Percentiles rank a stretch among this genome's conserved stretches.
phyloP scores from a whole-genome alignment of 2,113 vertebrate genomes.

The Zootoca vivipara region DNA sequence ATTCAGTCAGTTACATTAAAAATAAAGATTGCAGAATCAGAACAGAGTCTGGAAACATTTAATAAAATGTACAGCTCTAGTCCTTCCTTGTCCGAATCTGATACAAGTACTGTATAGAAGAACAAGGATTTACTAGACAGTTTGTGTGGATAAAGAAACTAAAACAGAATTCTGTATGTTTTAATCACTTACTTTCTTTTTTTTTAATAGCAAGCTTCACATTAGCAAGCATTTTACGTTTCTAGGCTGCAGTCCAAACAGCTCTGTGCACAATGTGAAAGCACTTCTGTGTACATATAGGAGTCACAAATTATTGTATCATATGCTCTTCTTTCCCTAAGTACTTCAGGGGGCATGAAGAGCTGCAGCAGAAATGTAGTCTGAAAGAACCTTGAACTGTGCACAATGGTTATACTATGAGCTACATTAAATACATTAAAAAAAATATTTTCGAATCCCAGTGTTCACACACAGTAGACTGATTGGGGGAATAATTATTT shows the following conservation, averaged over 20 bases:
- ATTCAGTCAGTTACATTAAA: background rate
- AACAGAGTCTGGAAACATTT: background rate
- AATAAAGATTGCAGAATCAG: background rate
- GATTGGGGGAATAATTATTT: background rate
- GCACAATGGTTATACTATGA: background rate
- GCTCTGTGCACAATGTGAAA: background rate
- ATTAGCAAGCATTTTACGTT: conserved; percentile 53
- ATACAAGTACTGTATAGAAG: background rate
- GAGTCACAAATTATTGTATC: background rate
- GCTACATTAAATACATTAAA: background rate
- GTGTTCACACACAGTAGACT: background rate
- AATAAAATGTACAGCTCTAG: background rate
- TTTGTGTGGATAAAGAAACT: background rate
- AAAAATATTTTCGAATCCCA: background rate
- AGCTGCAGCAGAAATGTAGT: background rate
- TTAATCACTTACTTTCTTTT: conserved; percentile 52
- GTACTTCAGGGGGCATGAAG: background rate
- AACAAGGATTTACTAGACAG: no score
- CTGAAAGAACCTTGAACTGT: background rate
- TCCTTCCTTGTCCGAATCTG: background rate
- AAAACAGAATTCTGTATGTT: conserved; percentile 15
- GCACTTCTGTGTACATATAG: no score
- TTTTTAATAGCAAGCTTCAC: conserved; percentile 37
- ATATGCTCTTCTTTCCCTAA: background rate
- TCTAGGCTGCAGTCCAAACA: background rate